Base-by-base conservation (phyloP, 2,113 vertebrate genomes). In the Cariama cristata region DNA sequence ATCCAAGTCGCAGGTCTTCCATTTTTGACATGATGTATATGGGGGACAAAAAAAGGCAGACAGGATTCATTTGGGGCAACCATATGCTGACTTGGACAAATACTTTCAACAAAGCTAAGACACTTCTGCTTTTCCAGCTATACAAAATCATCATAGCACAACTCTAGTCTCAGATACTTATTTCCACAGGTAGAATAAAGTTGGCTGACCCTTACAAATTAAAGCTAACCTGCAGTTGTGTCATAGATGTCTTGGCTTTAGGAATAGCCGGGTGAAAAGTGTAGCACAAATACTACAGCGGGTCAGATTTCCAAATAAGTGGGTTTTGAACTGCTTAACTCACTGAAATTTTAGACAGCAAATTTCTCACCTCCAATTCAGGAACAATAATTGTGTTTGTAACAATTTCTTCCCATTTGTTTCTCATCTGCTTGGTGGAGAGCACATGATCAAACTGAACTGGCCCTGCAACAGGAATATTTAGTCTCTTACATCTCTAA, bases 381-480 rank as follows among this genome's bases (percentile, higher is more conserved):
- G 97, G 98, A 50, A 96, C 55, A 90, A 99, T 97, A 86, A 99
- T 33, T 12, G 58, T 68, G 16, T 87, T 66, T 92, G 97, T 97
- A 83, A 99, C 74, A 45, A 94, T 71, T 33, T 91, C 77, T 94
- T 99, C 99, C 99, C 99, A 99, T 21, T n/a, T 80, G 85, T 99
- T 99, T 97, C 99, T 99, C 6, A 33, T n/a, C 8, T 94, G 67
- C 94, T 99, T 99, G 63, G 97, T 99, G 24, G 98, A 98, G 26
- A 99, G 97, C 8, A 33, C 27, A 60, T 56, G 76, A 95, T 98
- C 86, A 72, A 98, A 98, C 13, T 7, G 16, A 79, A 66, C 95
- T 35, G 86, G 90, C 91, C 98, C 99, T 99, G 86, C 59, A 91
- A 96, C 62, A 74, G 73, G 49, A 96, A 79, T 7, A 90, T 59